Evolutionary conservation across 2,888 invertebrate species (phyloP).

Genomic region (Meta bourneti): DNA sequence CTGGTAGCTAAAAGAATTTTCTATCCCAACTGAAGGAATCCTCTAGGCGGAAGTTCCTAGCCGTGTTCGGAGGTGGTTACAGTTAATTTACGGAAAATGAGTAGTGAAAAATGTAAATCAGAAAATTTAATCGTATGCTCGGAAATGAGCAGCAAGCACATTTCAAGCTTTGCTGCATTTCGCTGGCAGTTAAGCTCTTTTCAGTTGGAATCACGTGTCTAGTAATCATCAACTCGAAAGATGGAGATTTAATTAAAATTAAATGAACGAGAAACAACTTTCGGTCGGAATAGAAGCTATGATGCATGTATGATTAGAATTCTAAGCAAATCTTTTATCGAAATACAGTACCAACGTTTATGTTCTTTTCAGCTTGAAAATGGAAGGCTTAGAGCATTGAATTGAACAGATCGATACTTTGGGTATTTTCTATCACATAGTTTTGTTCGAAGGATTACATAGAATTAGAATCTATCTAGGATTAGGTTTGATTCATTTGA

Average conservation of each 20-base stretch:
- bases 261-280: slow-evolving; percentile 1
- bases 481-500: too few species aligned
- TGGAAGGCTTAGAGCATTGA: too few species aligned
- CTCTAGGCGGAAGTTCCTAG: not conserved
- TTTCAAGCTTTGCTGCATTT: not conserved
- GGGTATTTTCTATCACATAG: too few species aligned
- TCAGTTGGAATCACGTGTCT: not conserved
- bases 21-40: not conserved
- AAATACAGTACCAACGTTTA: too few species aligned
- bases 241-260: slow-evolving; percentile 26
- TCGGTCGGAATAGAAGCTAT: not conserved
- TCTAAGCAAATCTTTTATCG: not conserved
- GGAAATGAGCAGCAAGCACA: not conserved
- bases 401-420: too few species aligned
- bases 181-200: not conserved
- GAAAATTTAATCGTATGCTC: not conserved
- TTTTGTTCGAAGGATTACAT: too few species aligned
- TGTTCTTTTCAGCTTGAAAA: too few species aligned
- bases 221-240: not conserved
- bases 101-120: not conserved
- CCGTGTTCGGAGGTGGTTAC: not conserved
- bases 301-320: not conserved
- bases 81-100: not conserved
- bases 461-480: too few species aligned
- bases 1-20: not conserved